Base-by-base conservation (phyloP, 1,140 invertebrate genomes). In the Zaprionus nigranus region DNA sequence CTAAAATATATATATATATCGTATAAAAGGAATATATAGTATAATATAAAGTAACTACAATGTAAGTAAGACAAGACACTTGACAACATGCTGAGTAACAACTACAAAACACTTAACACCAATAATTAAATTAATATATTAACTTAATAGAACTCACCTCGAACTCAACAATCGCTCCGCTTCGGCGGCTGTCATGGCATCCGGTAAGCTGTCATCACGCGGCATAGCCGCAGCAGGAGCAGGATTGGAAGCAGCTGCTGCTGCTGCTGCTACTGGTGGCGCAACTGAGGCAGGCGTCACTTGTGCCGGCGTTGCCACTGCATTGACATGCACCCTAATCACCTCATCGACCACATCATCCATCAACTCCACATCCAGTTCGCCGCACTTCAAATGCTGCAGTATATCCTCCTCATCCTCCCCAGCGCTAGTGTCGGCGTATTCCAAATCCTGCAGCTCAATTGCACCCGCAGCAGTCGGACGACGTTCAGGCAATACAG, bases 121-220 rank as follows among this genome's bases (percentile, higher is more conserved):
- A n/a, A n/a, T n/a, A n/a, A n/a, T n/a, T n/a, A n/a, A n/a, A n/a
- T n/a, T n/a, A n/a, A n/a, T n/a, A 17, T 30, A 15, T 26, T 13
- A 13, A 26, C 1, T 20, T 26, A 28, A 2, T 11, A 6, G 1
- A 3, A 78, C 93, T 94, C 90, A 97, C 96, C 96, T 96, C 83
- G 96, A 95, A 92, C 96, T 97, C 62, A 97, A 93, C 79, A 97
- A 93, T 93, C 96, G 95, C 87, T 97, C 96, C n/a, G 96, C 96
- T 91, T 97, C 96, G 81, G 96, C 96, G n/a, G 96, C 95, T 49
- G 96, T 97, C 96, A 97, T 97, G 17, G 95, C 95, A 90, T 96
- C 96, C 13, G 95, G 94, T 62, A 93, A 65, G 57, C 84, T 92
- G 38, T 91, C 85, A 61, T 84, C 86, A 1, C 90, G 78, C 1